Evolutionary conservation across 2,113 vertebrate species (phyloP).

Genomic region (Catagonus wagneri): DNA sequence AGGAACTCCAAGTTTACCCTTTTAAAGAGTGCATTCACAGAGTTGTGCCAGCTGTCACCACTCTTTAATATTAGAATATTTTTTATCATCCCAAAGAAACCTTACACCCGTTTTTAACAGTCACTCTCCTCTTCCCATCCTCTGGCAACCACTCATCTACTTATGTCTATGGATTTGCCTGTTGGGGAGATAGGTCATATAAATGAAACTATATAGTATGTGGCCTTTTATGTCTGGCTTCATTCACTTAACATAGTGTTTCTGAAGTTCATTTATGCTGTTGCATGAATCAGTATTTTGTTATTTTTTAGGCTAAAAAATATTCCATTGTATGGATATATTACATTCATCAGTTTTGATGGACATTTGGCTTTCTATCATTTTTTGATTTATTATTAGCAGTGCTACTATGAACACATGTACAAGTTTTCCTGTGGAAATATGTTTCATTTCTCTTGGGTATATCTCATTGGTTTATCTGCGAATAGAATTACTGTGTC

Average conservation of each 20-base stretch:
- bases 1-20: neutral
- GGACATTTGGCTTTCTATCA: neutral
- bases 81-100: constrained; percentile 2
- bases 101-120: neutral
- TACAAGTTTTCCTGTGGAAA: neutral
- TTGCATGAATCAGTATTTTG: neutral
- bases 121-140: neutral
- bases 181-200: neutral
- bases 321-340: neutral
- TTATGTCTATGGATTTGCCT: neutral
- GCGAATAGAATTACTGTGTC: neutral
- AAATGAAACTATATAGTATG: neutral
- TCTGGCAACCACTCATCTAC: neutral
- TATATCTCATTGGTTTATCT: neutral
- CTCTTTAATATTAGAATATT: constrained; percentile 42
- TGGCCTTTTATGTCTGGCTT: neutral
- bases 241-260: neutral
- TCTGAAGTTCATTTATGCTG: neutral
- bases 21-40: constrained; percentile 13
- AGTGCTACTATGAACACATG: neutral
- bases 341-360: neutral
- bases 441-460: neutral
- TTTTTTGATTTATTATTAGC: neutral
- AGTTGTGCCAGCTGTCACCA: neutral
- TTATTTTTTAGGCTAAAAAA: neutral